Conservation (phyloP, 2,797 vertebrate species). For the Neomorphus geoffroyi region DNA sequence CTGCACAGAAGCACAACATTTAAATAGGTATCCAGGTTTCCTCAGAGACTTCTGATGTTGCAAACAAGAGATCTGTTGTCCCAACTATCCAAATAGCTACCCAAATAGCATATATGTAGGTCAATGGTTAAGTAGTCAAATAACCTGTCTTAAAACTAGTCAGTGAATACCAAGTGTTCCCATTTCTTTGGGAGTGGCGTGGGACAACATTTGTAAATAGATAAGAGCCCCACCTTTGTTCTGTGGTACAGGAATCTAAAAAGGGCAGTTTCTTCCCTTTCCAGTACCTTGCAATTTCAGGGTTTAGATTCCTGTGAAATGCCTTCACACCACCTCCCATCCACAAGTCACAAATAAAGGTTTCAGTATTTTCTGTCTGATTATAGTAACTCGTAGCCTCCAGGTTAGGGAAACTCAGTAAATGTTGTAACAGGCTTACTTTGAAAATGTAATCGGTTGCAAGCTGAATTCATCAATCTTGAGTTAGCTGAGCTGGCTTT, state of each 20-base stretch:
- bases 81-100: not conserved
- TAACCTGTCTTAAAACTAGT: slow-evolving; percentile 12
- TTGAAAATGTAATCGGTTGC: not conserved
- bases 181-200: not conserved
- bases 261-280: not conserved
- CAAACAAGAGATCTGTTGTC: not conserved
- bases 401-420: not conserved
- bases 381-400: not conserved
- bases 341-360: not conserved
- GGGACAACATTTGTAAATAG: not conserved
- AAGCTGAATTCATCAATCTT: not conserved
- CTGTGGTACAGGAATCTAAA: not conserved
- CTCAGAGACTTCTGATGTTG: not conserved
- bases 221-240: slow-evolving; percentile 23
- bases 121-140: slow-evolving; percentile 10
- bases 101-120: not conserved
- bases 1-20: not conserved
- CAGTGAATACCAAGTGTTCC: not conserved
- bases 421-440: not conserved
- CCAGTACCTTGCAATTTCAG: slow-evolving; percentile 15
- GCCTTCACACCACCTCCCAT: not conserved
- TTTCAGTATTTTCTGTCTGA: slow-evolving; percentile 21
- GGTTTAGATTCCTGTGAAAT: slow-evolving; percentile 4
- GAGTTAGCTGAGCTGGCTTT: not conserved
- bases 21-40: not conserved